Conservation (phyloP, 2,888 invertebrate genomes). For the Hartigia nigra region DNA sequence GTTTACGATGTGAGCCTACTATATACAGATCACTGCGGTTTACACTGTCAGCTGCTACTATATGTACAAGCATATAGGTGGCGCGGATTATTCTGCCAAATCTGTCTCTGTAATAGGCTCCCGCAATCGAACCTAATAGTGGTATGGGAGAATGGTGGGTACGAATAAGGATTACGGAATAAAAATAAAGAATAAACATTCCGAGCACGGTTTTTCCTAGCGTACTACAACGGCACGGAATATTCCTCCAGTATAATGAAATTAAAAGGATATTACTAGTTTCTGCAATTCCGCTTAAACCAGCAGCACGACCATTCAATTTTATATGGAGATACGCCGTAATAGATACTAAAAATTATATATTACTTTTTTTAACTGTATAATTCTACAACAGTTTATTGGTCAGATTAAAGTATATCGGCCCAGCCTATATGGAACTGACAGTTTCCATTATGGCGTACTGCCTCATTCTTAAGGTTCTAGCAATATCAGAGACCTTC, state of each 20-base stretch:
- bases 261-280: not conserved
- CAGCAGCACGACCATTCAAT: not conserved
- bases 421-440: not conserved
- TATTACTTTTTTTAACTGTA: not conserved
- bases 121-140: not conserved
- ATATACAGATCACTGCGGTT: constrained; percentile 21
- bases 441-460: not conserved
- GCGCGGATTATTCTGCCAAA: constrained; percentile 10
- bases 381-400: not conserved
- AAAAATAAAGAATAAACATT: not conserved
- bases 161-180: not conserved
- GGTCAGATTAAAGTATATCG: not conserved
- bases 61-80: not conserved
- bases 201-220: not conserved
- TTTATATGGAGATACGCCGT: not conserved
- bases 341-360: not conserved
- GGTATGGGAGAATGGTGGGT: not conserved
- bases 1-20: constrained; percentile 26
- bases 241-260: not conserved
- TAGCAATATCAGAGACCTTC: not conserved
- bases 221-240: not conserved
- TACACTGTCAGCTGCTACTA: constrained; percentile 21
- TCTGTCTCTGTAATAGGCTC: constrained; percentile 4
- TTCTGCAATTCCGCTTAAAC: not conserved
- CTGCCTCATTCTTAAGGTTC: not conserved